A percentile compares a stretch with the other conserved stretches of the same genome.
Evolutionary conservation across 2,113 vertebrate genomes (phyloP).

Genomic region (Stigmatopora argus): DNA sequence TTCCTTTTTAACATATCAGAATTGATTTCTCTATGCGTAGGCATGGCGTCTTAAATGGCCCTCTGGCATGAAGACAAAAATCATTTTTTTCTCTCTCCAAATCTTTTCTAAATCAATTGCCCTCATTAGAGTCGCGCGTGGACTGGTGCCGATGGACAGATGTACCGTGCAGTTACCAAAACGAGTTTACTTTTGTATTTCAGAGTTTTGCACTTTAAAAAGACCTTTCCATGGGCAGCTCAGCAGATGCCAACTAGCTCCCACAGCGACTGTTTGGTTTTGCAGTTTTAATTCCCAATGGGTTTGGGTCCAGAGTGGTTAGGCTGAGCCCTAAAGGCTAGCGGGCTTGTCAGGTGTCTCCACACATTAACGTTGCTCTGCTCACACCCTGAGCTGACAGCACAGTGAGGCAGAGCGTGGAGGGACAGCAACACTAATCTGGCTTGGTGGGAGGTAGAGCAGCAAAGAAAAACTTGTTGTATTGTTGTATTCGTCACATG

Average conservation of each 20-base stretch:
- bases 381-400: conserved; percentile 61
- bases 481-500: not conserved
- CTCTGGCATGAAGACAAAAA: not conserved
- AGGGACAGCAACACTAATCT: conserved; percentile 23
- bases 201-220: not conserved
- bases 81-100: no score
- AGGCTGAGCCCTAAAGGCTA: conserved; percentile 61
- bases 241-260: conserved; percentile 60
- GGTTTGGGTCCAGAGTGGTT: conserved; percentile 66
- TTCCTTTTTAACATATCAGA: conserved; percentile 2
- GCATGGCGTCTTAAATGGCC: not conserved
- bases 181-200: not conserved
- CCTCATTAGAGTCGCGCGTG: not conserved
- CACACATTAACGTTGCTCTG: conserved; percentile 59
- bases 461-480: conserved; percentile 3
- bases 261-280: conserved; percentile 69
- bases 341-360: conserved; percentile 67
- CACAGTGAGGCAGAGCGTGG: conserved; percentile 42
- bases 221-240: conserved; percentile 16
- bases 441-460: conserved; percentile 29
- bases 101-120: not conserved
- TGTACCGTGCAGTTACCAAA: not conserved
- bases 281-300: conserved; percentile 62
- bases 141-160: not conserved
- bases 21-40: not conserved